phyloP scores from a whole-genome alignment of 2,888 invertebrate genomes.

The Cheilosia impressa region DNA sequence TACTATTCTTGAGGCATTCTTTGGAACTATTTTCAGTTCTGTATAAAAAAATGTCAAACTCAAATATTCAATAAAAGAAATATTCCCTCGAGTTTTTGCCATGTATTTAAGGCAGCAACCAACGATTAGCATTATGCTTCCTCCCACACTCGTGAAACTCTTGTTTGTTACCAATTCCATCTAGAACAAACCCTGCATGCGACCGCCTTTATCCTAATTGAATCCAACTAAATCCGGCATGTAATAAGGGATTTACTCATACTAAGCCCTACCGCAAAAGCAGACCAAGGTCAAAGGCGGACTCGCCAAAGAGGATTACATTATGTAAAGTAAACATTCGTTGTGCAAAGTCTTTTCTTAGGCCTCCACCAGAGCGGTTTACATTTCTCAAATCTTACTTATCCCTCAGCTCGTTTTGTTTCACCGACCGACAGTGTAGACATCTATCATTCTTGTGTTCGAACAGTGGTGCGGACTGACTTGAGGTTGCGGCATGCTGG shows the following conservation, averaged over 20 bases:
- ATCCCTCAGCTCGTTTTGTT: slow-evolving; percentile 26
- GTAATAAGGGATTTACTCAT: slow-evolving; percentile 59
- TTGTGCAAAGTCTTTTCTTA: slow-evolving; percentile 7
- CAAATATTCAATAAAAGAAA: too few relatives aligned
- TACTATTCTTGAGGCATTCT: too few relatives aligned
- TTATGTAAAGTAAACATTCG: slow-evolving; percentile 64
- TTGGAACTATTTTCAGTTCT: too few relatives aligned
- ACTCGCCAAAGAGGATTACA: slow-evolving; percentile 66
- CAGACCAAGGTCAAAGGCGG: slow-evolving; percentile 37
- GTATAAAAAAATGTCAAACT: too few relatives aligned
- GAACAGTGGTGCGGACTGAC: not conserved
- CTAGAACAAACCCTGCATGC: not conserved
- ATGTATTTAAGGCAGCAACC: too few relatives aligned
- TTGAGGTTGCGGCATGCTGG: slow-evolving; percentile 11
- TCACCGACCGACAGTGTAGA: not conserved
- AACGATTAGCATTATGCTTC: not conserved
- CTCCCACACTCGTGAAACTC: not conserved
- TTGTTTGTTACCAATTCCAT: not conserved
- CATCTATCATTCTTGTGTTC: not conserved
- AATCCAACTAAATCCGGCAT: slow-evolving; percentile 67
- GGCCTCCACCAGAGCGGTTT: slow-evolving; percentile 32
- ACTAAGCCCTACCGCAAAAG: slow-evolving; percentile 58
- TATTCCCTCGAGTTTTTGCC: too few relatives aligned
- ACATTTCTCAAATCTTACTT: slow-evolving; percentile 46
- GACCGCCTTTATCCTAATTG: slow-evolving; percentile 35